phyloP scores from a whole-genome alignment of 2,888 invertebrate species.

The Periphyllus acericola region DNA sequence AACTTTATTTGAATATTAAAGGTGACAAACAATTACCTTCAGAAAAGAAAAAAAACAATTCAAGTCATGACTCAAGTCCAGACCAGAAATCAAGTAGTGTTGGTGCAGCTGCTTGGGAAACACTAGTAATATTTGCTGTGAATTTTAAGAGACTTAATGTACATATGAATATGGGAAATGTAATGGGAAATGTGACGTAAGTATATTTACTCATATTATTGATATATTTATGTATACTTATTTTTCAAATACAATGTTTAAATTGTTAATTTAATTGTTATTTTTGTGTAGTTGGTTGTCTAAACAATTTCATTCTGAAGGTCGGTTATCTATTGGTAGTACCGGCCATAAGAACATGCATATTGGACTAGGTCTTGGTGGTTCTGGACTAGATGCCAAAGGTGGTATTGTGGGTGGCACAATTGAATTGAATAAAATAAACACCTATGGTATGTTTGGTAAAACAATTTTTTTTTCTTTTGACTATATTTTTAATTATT shows the following conservation, averaged over 20 bases:
- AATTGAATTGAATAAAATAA: constrained; percentile 88
- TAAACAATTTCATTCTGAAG: constrained; percentile 90
- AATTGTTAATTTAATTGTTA: neutral
- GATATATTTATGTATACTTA: too few relatives aligned
- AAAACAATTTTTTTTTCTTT: constrained; percentile 42
- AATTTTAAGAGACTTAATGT: constrained; percentile 96
- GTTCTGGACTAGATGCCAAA: constrained; percentile 93
- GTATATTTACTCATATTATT: too few relatives aligned
- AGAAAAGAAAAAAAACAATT: constrained; percentile 65
- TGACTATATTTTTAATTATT: constrained; percentile 1
- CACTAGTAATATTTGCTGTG: constrained; percentile 92
- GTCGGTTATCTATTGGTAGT: constrained; percentile 91
- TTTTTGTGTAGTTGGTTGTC: constrained; percentile 78
- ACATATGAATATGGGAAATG: constrained; percentile 99
- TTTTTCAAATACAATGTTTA: constrained; percentile 6
- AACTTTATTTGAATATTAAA: constrained; percentile 58
- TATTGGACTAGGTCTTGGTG: constrained; percentile 86
- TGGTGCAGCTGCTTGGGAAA: constrained; percentile 80
- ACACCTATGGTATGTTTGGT: constrained; percentile 77
- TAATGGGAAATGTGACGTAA: constrained; percentile 95
- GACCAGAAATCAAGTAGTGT: constrained; percentile 62
- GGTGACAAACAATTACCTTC: constrained; percentile 45
- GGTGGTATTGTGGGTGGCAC: constrained; percentile 98
- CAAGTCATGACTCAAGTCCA: constrained; percentile 61
- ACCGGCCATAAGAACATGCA: constrained; percentile 93